Base-by-base conservation (phyloP, 2,888 invertebrate species). In the Agrypnus murinus region DNA sequence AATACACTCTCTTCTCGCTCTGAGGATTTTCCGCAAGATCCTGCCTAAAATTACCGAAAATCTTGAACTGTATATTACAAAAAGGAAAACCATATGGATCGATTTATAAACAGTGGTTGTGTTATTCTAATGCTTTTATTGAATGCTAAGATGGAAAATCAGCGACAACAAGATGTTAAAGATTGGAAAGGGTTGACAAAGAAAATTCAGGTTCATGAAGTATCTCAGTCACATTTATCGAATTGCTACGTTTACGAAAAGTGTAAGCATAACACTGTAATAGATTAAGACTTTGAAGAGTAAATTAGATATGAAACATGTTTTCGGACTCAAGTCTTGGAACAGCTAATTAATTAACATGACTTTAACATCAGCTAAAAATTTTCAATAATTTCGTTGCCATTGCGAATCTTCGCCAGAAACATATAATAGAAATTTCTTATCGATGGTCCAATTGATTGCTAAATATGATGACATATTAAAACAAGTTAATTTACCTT, bases 381-480 rank as follows among this genome's bases (percentile, higher is more conserved):
- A 45, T 34, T 57, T 40, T 53, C 15, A 63, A 15, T 32, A 67
- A n/a, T 73, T 73, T 40, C 10, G 64, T 14, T 67, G 71, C 25
- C 66, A 71, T 58, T 38, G 50, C n/a, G 14, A 32, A 4, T 14
- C 4, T 14, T 1, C 12, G 17, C 17, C 10, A 34, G n/a, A 34
- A 15, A 1, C 3, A 10, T 1, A 15, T 40, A 1, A 2, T 12
- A n/a, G 75, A 57, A 79, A 79, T 71, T 79, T 79, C 75, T 69
- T 78, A 32, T 72, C 77, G 19, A 34, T 68, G 69, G 78, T 77
- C 40, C 38, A 77, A 53, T 69, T 79, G 60, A 45, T 79, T 34
- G 73, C 77, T n/a, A 66, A 72, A 68, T 79, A 78, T 67, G 77
- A 79, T 72, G 50, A 74, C 63, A 69, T 75, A 46, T 69, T 78